Evolutionary conservation across 2,888 invertebrate genomes (phyloP).

Genomic region (Chrysolina haemoptera): DNA sequence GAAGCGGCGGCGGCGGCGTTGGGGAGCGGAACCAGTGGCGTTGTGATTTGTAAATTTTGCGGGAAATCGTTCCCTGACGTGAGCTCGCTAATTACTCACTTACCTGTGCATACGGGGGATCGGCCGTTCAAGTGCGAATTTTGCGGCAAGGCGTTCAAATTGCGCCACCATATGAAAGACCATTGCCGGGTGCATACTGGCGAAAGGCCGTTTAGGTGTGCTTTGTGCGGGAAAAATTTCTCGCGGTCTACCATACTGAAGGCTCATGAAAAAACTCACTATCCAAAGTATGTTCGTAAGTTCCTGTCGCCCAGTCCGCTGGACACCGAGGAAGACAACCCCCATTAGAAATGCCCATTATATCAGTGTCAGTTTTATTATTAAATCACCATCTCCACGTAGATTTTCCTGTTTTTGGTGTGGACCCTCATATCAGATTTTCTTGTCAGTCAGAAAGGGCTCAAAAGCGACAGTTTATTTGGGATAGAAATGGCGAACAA

Average conservation of each 20-base stretch:
- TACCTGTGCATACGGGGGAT: slow-evolving; percentile 92
- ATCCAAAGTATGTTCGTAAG: slow-evolving; percentile 92
- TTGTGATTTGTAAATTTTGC: slow-evolving; percentile 92
- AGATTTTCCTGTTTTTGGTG: slow-evolving; percentile 31
- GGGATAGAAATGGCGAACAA: not conserved
- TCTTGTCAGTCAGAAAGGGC: not conserved
- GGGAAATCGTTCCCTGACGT: slow-evolving; percentile 94
- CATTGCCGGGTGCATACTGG: slow-evolving; percentile 94
- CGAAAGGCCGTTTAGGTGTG: slow-evolving; percentile 90
- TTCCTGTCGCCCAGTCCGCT: slow-evolving; percentile 90
- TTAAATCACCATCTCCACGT: slow-evolving; percentile 42
- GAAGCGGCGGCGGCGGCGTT: slow-evolving; percentile 77
- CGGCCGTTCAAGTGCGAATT: slow-evolving; percentile 94
- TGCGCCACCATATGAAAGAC: slow-evolving; percentile 95
- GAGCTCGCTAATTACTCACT: slow-evolving; percentile 87
- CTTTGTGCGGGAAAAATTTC: slow-evolving; percentile 91
- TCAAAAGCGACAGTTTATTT: not conserved
- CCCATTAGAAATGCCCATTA: slow-evolving; percentile 73
- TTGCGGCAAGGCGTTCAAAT: slow-evolving; percentile 93
- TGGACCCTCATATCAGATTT: slow-evolving; percentile 28
- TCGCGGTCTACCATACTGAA: slow-evolving; percentile 92
- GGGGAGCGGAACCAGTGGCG: slow-evolving; percentile 69
- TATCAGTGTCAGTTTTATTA: slow-evolving; percentile 33
- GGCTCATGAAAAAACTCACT: slow-evolving; percentile 94
- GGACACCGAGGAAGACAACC: slow-evolving; percentile 85